Base-by-base conservation (phyloP, 2,888 invertebrate genomes). In the Neoaliturus tenellus region DNA sequence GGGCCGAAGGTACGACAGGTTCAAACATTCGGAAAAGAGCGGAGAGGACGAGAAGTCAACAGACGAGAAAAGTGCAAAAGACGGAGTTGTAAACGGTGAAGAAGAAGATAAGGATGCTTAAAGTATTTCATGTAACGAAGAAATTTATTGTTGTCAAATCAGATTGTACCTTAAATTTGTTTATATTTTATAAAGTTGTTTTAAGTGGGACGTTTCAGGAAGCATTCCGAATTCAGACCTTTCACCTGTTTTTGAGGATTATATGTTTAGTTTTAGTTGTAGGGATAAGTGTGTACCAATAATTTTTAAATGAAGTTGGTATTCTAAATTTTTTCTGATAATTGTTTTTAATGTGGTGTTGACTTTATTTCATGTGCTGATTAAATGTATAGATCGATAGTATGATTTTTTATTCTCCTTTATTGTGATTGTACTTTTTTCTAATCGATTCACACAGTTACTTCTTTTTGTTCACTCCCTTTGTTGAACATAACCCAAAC, bases 1-100 rank as follows among this genome's bases (percentile, higher is more conserved):
- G 25, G 80, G 84, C 17, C 87, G 87, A 17, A 93, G 94, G 87
- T 94, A 93, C 87, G 94, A 94, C 90, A 92, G 93, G 87, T 94
- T 94, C 88, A 92, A 94, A 80, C 93, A 93, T 90, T 93, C 94
- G 86, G 94, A 95, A 88, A 94, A 94, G 25, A 48, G 17, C 85
- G 87, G 87, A 87, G 87, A 67, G 86, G 86, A 51, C 85, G 88
- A 51, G 82, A 89, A 39, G 92, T 90, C 89, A 83, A 92, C 90
- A n/a, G 89, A 89, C 33, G 92, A 91, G 82, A 90, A 89, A 80
- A 92, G 90, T 84, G 91, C 91, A 86, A 89, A 87, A 62, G 83
- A 25, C 82, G 91, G 91, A 58, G 88, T 89, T 2, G 90, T 89
- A 85, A 89, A 89, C 28, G 90, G 90, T 44, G 51, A 23, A 12